phyloP scores from a whole-genome alignment of 2,797 vertebrate genomes.

The Chelonia mydas region DNA sequence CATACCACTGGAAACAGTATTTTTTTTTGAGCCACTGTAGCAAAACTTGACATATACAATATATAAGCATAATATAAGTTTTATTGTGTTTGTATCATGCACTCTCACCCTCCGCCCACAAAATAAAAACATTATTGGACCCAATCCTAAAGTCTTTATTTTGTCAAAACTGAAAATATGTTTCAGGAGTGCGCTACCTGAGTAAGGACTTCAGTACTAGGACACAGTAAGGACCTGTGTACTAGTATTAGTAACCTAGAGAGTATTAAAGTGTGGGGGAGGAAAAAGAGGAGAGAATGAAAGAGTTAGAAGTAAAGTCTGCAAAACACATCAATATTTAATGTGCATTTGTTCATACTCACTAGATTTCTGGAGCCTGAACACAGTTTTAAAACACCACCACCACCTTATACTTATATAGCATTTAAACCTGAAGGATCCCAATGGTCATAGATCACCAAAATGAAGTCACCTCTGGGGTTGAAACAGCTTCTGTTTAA shows the following conservation, averaged over 20 bases:
- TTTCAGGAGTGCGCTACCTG: not conserved
- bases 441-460: not conserved
- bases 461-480: not conserved
- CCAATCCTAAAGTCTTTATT: not conserved
- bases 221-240: too few species aligned
- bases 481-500: not conserved
- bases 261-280: not conserved
- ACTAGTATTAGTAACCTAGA: not conserved
- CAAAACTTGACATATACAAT: not conserved
- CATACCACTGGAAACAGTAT: rapidly evolving
- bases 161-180: not conserved
- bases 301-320: not conserved
- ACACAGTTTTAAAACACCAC: not conserved
- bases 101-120: rapidly evolving
- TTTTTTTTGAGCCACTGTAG: not conserved
- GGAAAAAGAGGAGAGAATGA: not conserved
- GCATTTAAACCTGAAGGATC: not conserved
- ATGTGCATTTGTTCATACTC: not conserved
- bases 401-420: not conserved
- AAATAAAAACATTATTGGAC: not conserved
- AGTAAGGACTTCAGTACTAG: not conserved
- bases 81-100: not conserved
- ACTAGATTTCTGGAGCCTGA: not conserved
- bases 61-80: not conserved
- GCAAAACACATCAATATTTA: rapidly evolving